Evolutionary conservation across 2,113 vertebrate species (phyloP).

Genomic region (Macaca nemestrina): DNA sequence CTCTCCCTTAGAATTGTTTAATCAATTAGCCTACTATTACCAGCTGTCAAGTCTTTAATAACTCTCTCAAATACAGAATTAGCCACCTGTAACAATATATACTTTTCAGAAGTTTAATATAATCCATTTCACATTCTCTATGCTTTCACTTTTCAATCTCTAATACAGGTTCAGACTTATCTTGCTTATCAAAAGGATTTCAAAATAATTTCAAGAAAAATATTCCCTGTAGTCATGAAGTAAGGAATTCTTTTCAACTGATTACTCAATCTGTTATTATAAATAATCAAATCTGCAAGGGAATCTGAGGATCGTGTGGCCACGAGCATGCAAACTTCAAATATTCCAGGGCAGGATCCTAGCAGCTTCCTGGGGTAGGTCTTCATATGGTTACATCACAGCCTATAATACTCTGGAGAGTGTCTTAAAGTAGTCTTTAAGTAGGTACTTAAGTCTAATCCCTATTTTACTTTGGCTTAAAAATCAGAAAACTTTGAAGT

Average conservation of each 20-base stretch:
- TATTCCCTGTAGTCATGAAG: background rate
- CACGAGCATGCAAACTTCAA: background rate
- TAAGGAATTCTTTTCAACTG: background rate
- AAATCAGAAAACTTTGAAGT: background rate
- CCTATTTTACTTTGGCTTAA: background rate
- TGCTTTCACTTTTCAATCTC: background rate
- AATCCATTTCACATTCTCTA: background rate
- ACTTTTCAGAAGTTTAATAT: conserved; percentile 20
- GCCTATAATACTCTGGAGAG: background rate
- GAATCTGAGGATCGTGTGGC: background rate
- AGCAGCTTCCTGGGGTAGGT: background rate
- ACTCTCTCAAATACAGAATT: conserved; percentile 6
- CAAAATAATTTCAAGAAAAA: conserved; percentile 45
- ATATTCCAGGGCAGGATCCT: background rate
- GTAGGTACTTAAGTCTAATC: background rate
- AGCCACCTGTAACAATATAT: background rate
- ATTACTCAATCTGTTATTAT: background rate
- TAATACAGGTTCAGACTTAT: background rate
- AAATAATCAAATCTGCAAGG: background rate
- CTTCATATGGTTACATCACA: too few relatives aligned
- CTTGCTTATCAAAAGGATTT: background rate
- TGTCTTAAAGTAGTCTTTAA: background rate
- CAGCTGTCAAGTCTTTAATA: background rate
- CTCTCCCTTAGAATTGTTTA: background rate
- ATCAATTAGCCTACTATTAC: background rate